These are phyloP conservation scores for Brachyrhaphis roseni DNA, from an alignment of 2,797 vertebrate species.

Conservation along the genomic window DNA sequence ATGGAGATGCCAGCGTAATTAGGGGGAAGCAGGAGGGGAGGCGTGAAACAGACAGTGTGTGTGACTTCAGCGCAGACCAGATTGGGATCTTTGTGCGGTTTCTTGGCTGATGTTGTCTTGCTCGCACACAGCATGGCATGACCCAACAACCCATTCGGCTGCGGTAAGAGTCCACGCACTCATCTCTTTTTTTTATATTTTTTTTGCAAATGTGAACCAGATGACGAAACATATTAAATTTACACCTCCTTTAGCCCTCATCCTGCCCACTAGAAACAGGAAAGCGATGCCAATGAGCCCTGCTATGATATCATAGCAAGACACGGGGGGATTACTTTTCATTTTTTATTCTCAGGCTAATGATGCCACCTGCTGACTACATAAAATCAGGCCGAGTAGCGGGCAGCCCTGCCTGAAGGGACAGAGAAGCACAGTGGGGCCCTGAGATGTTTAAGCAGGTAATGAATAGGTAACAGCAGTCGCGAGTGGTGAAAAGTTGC, in stretches of 20 bases:
- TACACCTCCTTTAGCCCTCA: slow-evolving; percentile 74
- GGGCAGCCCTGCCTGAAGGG: slow-evolving; percentile 67
- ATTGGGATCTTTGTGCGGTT: slow-evolving; percentile 63
- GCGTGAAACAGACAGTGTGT: slow-evolving; percentile 26
- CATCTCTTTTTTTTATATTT: too few relatives aligned
- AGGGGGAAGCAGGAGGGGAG: slow-evolving; percentile 27
- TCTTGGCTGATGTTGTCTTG: slow-evolving; percentile 57
- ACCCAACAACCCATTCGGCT: slow-evolving; percentile 49
- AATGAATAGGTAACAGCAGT: slow-evolving; percentile 60
- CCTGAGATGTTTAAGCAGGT: slow-evolving; percentile 62
- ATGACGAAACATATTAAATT: slow-evolving; percentile 76
- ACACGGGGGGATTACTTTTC: slow-evolving; percentile 78
- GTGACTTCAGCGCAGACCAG: slow-evolving; percentile 27
- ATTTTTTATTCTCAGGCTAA: slow-evolving; percentile 85
- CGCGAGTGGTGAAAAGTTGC: slow-evolving; percentile 60
- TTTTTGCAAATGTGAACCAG: slow-evolving; percentile 58
- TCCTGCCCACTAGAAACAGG: slow-evolving; percentile 55
- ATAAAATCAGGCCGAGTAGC: slow-evolving; percentile 77
- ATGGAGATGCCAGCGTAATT: slow-evolving; percentile 49
- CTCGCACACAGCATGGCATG: slow-evolving; percentile 46
- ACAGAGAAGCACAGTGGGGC: slow-evolving; percentile 50
- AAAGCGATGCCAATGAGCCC: slow-evolving; percentile 63
- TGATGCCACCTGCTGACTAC: slow-evolving; percentile 89
- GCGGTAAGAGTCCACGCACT: slow-evolving; percentile 24
- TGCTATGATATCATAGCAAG: slow-evolving; percentile 77